Base-by-base conservation (phyloP, 2,888 invertebrate genomes). In the Megastigmus dorsalis region DNA sequence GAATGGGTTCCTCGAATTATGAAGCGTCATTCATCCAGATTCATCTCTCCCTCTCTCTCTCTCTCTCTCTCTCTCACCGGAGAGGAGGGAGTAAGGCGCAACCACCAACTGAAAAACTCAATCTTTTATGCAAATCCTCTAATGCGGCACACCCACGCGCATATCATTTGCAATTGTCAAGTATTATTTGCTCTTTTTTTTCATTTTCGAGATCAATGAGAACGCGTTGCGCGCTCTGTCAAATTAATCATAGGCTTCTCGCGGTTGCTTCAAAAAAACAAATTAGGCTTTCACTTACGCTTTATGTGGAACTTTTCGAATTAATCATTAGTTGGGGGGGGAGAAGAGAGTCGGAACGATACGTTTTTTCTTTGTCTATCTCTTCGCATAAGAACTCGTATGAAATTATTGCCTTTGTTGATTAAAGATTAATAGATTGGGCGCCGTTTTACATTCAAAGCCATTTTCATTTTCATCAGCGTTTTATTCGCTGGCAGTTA, bases 111-210 rank as follows among this genome's bases (percentile, higher is more conserved):
- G 6, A 52, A 66, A 55, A 69, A 59, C 36, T 52, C 52, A 52
- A 70, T 66, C 65, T 75, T 52, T 33, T 59, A 65, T 74, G 69
- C 59, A 65, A 74, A 74, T 74, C 43, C 57, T 30, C 13, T n/a
- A 9, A 28, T 23, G 38, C 23, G 50, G 33, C 43, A 23, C 59
- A 26, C 50, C 43, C 72, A 54, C 59, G 45, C 15, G 55, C 30
- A 15, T 9, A 30, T 30, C 26, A 28, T 13, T 23, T 3, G 5
- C 48, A 28, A 20, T n/a, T 28, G 28, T 28, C n/a, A n/a, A n/a
- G n/a, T n/a, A n/a, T n/a, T n/a, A n/a, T n/a, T n/a, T n/a, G n/a
- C n/a, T 23, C 26, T 30, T 30, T 41, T 33, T 69, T 54, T 43
- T 55, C 43, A 52, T 30, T 20, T 38, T 62, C 54, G 20, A n/a